phyloP scores from a whole-genome alignment of 2,797 vertebrate species.

The Numenius phaeopus region DNA sequence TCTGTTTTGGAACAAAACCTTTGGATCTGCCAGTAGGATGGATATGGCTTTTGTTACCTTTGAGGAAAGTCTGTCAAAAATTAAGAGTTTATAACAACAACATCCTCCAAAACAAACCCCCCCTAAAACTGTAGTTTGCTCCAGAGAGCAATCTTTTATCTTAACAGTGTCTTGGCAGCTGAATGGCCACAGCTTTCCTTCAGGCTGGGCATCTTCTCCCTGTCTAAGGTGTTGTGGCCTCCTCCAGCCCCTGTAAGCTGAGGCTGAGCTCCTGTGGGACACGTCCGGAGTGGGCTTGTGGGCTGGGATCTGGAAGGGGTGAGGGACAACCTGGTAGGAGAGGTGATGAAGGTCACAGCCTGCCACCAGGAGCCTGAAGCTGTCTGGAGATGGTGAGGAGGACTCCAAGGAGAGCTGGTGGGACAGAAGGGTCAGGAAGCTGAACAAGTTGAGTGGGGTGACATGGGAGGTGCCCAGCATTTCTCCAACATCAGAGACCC shows the following conservation, averaged over 20 bases:
- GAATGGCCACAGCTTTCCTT: not conserved
- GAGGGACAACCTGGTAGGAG: not conserved
- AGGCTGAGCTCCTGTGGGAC: not conserved
- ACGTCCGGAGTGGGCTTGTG: not conserved
- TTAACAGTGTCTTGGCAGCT: not conserved
- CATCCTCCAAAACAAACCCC: not conserved
- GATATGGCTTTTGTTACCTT: not conserved
- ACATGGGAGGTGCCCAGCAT: fast-evolving
- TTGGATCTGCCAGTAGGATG: not conserved
- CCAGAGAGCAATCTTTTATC: not conserved
- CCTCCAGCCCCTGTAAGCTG: not conserved
- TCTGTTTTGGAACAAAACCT: not conserved
- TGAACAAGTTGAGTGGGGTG: not conserved
- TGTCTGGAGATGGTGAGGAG: not conserved
- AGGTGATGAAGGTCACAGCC: not conserved
- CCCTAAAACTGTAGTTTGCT: not conserved
- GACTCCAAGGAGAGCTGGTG: not conserved
- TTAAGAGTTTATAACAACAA: fast-evolving
- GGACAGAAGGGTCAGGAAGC: not conserved
- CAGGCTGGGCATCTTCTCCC: not conserved
- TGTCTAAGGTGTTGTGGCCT: not conserved
- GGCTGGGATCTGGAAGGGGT: not conserved
- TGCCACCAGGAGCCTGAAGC: not conserved
- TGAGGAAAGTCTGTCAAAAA: not conserved
- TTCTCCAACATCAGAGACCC: not conserved